Base-by-base conservation (phyloP, 2,888 invertebrate genomes). In the Agrotis exclamationis region DNA sequence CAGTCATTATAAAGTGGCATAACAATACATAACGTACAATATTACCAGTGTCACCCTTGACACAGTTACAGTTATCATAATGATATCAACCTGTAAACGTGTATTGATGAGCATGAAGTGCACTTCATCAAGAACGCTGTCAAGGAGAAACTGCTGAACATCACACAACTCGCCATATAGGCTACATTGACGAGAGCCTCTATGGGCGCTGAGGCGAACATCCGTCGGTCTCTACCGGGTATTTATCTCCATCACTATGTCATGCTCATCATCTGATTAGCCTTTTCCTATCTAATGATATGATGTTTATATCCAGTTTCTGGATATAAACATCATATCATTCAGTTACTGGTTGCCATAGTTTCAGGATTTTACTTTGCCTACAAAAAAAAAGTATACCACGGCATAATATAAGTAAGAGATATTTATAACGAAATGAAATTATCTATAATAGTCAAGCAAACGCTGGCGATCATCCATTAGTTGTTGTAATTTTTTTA, bases 21-120 rank as follows among this genome's bases (percentile, higher is more conserved):
- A 14, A 66, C 16, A 16, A 48, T 6, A 39, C 39, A 44, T 22
- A 28, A 74, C 14, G 33, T 44, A n/a, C 24, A 45, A 50, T 20
- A 65, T n/a, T 11, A 16, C 16, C 47, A 65, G n/a, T 11, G n/a
- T n/a, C 54, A 11, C n/a, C 47, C 48, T 75, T 65, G 76, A 22
- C 56, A 64, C 56, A 50, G 48, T 48, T 63, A 14, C 33, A 45
- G 11, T 28, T 56, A 50, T 56, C 66, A 65, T 33, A 48, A 64
- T 44, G 18, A 44, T 44, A 63, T 63, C 44, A 56, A 33, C 4
- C 56, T 18, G 48, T 45, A 33, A 24, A 16, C 14, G 44, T 45
- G 16, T n/a, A 45, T 13, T 33, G 76, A 45, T 65, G 56, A 45
- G 7, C 66, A 75, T 48, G 54, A 44, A 28, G n/a, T n/a, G 48